A percentile compares a stretch with the other conserved stretches of the same genome.
phyloP scores from a whole-genome alignment of 2,113 vertebrate genomes.

The Clupea harengus region DNA sequence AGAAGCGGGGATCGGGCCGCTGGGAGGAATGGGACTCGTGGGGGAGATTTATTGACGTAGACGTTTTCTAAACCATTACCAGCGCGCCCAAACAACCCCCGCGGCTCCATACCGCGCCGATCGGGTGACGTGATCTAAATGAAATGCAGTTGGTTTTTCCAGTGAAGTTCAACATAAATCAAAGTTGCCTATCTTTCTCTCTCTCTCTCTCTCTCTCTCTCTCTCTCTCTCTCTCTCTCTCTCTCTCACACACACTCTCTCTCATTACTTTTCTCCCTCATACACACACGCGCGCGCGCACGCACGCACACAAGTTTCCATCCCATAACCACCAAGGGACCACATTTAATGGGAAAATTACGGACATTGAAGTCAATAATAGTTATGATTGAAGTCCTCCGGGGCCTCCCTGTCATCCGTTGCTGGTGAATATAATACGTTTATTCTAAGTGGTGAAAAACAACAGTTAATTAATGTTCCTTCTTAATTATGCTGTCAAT shows the following conservation, averaged over 20 bases:
- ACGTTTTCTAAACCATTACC: constrained; percentile 62
- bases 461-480: neutral
- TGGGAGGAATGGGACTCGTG: constrained; percentile 47
- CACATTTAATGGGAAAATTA: too few species aligned
- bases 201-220: neutral
- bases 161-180: constrained; percentile 50
- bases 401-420: neutral
- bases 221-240: neutral
- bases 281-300: neutral
- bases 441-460: neutral
- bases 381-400: neutral
- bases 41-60: constrained; percentile 61
- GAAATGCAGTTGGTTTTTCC: constrained; percentile 48
- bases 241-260: neutral
- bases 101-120: constrained; percentile 46
- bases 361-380: neutral
- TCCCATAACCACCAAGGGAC: too few species aligned
- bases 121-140: constrained; percentile 51
- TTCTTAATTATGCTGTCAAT: neutral
- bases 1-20: constrained; percentile 11
- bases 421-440: neutral
- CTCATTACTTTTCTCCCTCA: too few species aligned
- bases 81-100: constrained; percentile 49
- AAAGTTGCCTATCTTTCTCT: constrained; percentile 24
- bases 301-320: neutral